Evolutionary conservation across 2,888 invertebrate species (phyloP).

Genomic region (Pycnomerus fuliginosus): DNA sequence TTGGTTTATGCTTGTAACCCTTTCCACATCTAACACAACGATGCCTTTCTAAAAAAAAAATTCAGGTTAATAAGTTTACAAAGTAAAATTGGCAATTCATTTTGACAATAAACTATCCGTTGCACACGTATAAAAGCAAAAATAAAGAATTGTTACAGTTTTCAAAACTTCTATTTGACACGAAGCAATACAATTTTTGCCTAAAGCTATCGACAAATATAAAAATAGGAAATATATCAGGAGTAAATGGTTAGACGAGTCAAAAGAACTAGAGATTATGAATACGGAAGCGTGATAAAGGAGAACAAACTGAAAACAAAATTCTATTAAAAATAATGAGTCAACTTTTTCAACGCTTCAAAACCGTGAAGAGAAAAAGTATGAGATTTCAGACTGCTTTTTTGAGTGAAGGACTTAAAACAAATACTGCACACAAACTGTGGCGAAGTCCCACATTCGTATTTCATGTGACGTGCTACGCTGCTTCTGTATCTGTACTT

Average conservation of each 20-base stretch:
- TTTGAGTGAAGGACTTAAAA: conserved; percentile 30
- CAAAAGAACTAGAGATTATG: conserved; percentile 1
- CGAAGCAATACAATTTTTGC: no score
- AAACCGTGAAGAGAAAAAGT: conserved; percentile 15
- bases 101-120: no score
- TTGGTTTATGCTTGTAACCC: conserved; percentile 43
- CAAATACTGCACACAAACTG: conserved; percentile 30
- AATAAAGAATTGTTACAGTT: no score
- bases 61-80: no score
- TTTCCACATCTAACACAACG: conserved; percentile 38
- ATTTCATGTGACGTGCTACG: conserved; percentile 48
- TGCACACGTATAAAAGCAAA: no score
- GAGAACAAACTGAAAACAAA: background rate
- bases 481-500: conserved; percentile 38
- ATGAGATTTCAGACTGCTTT: conserved; percentile 50
- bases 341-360: conserved; percentile 10
- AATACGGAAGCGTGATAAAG: conserved; percentile 1
- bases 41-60: conserved; percentile 5
- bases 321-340: conserved; percentile 3
- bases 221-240: no score
- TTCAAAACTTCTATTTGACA: no score
- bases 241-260: background rate
- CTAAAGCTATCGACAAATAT: no score
- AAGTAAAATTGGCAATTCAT: no score
- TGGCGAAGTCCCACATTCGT: conserved; percentile 32